Evolutionary conservation across 2,888 invertebrate species (phyloP).

Genomic region (Aelia acuminata): DNA sequence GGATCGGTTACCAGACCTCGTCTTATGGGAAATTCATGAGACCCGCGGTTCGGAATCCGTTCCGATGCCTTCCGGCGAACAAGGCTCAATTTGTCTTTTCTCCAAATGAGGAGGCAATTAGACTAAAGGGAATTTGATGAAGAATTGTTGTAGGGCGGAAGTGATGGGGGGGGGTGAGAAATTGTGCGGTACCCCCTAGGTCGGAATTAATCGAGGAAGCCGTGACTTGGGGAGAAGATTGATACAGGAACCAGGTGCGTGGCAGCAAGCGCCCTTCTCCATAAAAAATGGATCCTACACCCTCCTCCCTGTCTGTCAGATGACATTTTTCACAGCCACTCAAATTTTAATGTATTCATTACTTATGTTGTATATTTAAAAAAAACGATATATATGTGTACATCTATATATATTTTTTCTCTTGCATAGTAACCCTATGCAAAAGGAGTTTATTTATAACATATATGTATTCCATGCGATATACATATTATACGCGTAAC

Average conservation of each 20-base stretch:
- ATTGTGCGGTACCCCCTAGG: slow-evolving; percentile 19
- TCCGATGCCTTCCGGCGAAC: neutral
- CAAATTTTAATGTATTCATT: slow-evolving; percentile 30
- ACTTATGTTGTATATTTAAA: slow-evolving; percentile 35
- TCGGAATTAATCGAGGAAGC: slow-evolving; percentile 6
- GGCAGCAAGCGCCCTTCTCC: neutral
- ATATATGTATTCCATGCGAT: too few species aligned
- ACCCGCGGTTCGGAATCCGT: neutral
- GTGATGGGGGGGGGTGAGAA: neutral
- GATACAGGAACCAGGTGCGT: slow-evolving; percentile 10
- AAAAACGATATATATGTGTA: too few species aligned
- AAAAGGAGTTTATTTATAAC: too few species aligned
- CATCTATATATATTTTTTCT: too few species aligned
- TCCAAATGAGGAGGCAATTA: slow-evolving; percentile 8
- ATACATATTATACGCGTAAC: too few species aligned
- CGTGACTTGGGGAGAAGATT: neutral
- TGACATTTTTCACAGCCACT: slow-evolving; percentile 10
- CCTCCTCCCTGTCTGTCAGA: neutral
- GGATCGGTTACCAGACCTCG: too few species aligned
- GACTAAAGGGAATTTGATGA: slow-evolving; percentile 15
- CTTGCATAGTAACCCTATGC: too few species aligned
- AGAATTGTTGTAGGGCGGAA: neutral
- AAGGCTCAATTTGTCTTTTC: neutral
- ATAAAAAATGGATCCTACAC: slow-evolving; percentile 1
- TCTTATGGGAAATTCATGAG: neutral